Evolutionary conservation across 2,797 vertebrate species (phyloP).

Genomic region (Anolis apletophallus): DNA sequence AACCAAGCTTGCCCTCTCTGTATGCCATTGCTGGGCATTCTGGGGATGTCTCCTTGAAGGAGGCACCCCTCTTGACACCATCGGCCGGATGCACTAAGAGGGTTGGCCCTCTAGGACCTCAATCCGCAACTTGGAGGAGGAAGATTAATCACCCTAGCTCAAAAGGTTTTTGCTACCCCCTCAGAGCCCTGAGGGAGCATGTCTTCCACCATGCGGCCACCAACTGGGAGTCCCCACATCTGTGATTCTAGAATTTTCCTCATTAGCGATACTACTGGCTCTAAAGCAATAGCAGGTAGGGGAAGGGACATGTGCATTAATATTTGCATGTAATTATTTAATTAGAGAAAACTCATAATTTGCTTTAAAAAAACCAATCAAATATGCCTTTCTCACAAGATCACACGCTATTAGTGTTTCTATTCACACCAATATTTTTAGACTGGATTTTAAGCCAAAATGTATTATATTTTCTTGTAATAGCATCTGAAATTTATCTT

Average conservation of each 20-base stretch:
- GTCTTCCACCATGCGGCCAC: too few relatives aligned
- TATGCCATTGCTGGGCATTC: too few relatives aligned
- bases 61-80: too few relatives aligned
- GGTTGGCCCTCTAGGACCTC: too few relatives aligned
- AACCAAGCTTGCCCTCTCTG: too few relatives aligned
- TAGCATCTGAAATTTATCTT: not conserved
- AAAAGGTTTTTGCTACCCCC: too few relatives aligned
- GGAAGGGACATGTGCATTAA: not conserved
- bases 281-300: not conserved
- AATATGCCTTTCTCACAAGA: not conserved
- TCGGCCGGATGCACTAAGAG: too few relatives aligned
- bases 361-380: not conserved
- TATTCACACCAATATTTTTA: not conserved
- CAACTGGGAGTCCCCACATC: too few relatives aligned
- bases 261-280: not conserved
- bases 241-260: not conserved
- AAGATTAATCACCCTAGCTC: too few relatives aligned
- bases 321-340: not conserved
- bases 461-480: not conserved
- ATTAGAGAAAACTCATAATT: not conserved
- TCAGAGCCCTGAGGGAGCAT: too few relatives aligned
- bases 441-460: not conserved
- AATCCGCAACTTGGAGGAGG: too few relatives aligned
- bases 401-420: not conserved
- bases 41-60: too few relatives aligned